Percentiles rank a stretch among this genome's conserved stretches.
phyloP scores from a whole-genome alignment of 2,797 vertebrate species.

The Sebastiscus tertius region DNA sequence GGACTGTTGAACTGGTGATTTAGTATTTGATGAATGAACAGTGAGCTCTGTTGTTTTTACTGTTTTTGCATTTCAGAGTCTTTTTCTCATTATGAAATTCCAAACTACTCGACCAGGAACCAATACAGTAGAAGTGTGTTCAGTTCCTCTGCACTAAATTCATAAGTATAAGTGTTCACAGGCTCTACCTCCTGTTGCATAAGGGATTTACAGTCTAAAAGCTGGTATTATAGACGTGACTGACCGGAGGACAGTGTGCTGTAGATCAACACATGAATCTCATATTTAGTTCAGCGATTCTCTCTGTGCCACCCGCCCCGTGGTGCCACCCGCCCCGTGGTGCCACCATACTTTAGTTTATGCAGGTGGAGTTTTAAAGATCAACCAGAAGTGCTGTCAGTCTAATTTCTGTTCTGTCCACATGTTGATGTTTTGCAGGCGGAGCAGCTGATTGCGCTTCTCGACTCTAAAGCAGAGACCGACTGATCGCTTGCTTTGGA shows the following conservation, averaged over 20 bases:
- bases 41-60: not conserved
- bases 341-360: no score
- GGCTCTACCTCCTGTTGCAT: not conserved
- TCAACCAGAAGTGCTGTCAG: not conserved
- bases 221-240: not conserved
- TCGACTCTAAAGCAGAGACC: constrained; percentile 83
- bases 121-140: not conserved
- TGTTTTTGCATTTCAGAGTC: not conserved
- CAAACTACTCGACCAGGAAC: not conserved
- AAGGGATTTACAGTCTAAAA: not conserved
- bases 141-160: not conserved
- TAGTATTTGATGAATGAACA: not conserved
- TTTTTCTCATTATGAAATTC: not conserved
- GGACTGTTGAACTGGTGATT: not conserved
- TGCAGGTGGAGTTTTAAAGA: not conserved
- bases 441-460: constrained; percentile 90
- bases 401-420: constrained; percentile 14
- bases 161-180: not conserved
- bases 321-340: no score
- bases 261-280: not conserved
- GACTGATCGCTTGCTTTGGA: constrained; percentile 67
- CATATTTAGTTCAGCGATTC: not conserved
- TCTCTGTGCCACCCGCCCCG: not conserved
- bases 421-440: constrained; percentile 81
- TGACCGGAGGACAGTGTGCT: not conserved